These are phyloP conservation scores for Heliangelus exortis DNA, from an alignment of 2,797 vertebrate species.

Conservation along the genomic window DNA sequence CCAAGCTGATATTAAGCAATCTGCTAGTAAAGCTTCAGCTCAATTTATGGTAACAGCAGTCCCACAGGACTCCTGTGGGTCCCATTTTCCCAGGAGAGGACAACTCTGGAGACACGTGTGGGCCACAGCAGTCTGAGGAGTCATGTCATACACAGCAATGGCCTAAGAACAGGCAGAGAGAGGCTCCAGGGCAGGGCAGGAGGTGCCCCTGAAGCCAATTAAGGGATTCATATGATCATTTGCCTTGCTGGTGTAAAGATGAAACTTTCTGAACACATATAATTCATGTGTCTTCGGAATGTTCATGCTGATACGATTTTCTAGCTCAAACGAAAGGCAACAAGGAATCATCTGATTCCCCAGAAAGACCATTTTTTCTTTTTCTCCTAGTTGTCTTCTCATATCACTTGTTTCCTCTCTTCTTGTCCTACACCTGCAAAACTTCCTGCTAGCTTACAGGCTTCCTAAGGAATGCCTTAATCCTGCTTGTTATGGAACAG, in stretches of 20 bases:
- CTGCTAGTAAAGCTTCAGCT: not conserved
- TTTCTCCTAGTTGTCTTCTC: not conserved
- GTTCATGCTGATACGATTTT: not conserved
- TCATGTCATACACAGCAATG: not conserved
- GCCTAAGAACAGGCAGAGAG: not conserved
- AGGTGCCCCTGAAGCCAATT: accelerated
- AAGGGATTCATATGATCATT: not conserved
- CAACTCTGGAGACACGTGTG: not conserved
- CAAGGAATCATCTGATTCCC: not conserved
- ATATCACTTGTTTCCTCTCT: not conserved
- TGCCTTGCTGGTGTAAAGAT: not conserved
- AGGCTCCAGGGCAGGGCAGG: no score
- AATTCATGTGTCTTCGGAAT: not conserved
- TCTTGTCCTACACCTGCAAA: not conserved
- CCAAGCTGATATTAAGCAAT: not conserved
- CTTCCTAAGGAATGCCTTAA: not conserved
- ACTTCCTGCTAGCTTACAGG: not conserved
- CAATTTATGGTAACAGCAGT: not conserved
- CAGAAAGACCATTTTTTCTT: not conserved
- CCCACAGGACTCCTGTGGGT: accelerated
- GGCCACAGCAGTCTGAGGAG: not conserved
- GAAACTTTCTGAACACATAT: not conserved
- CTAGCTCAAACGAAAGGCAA: not conserved
- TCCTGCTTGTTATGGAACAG: not conserved
- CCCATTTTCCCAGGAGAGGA: not conserved